phyloP scores from a whole-genome alignment of 1,140 invertebrate species.

The Pseudachorutes palmiensis region DNA sequence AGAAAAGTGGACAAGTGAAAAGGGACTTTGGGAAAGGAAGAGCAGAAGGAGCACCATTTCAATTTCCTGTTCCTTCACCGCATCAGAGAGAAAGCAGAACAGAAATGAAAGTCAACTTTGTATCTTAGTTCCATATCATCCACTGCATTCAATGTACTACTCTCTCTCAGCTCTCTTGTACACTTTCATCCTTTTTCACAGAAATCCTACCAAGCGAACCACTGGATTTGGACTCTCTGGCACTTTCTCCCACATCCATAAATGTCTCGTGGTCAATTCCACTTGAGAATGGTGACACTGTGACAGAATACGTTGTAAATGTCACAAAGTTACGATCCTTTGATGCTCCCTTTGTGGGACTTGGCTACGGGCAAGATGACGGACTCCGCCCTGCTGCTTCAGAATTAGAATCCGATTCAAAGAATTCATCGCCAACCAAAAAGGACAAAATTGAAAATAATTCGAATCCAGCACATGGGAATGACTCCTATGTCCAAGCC shows the following conservation, averaged over 20 bases:
- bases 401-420: not conserved
- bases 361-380: slow-evolving; percentile 27
- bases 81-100: not conserved
- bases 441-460: no score
- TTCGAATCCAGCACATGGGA: slow-evolving; percentile 5
- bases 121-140: not conserved
- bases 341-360: slow-evolving; percentile 44
- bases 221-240: slow-evolving; percentile 57
- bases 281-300: slow-evolving; percentile 51
- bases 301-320: slow-evolving; percentile 61
- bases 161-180: not conserved
- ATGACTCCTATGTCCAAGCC: slow-evolving; percentile 15
- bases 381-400: not conserved
- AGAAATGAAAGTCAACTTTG: slow-evolving; percentile 4
- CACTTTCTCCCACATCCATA: slow-evolving; percentile 58
- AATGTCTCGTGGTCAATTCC: slow-evolving; percentile 61
- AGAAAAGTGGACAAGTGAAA: not conserved
- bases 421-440: not conserved
- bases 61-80: not conserved
- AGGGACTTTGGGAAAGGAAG: not conserved
- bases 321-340: slow-evolving; percentile 59
- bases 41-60: not conserved
- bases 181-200: not conserved
- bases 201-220: slow-evolving; percentile 65
- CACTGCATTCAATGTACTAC: not conserved